Evolutionary conservation across 2,797 vertebrate species (phyloP).

Genomic region (Acipenser ruthenus): DNA sequence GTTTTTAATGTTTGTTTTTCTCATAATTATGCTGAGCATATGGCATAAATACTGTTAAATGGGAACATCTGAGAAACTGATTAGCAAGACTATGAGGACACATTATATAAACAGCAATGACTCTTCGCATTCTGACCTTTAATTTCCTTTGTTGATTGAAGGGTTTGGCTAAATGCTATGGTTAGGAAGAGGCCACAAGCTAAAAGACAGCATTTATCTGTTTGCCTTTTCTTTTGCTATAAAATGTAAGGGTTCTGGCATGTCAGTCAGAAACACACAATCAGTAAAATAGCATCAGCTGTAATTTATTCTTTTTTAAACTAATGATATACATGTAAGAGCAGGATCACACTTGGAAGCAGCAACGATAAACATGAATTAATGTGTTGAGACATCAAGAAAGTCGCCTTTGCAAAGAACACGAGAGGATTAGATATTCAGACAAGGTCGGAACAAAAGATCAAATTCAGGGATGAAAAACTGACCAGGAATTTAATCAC

Average conservation of each 20-base stretch:
- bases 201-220: conserved; percentile 66
- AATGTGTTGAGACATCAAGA: conserved; percentile 51
- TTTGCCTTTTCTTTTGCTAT: conserved; percentile 23
- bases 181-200: conserved; percentile 56
- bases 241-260: conserved; percentile 39
- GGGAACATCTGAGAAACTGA: conserved; percentile 52
- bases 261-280: conserved; percentile 46
- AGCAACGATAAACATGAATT: conserved; percentile 55
- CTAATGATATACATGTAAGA: conserved; percentile 41
- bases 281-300: conserved; percentile 10
- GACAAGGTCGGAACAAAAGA: conserved; percentile 21
- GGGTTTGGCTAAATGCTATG: conserved; percentile 62
- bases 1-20: no score
- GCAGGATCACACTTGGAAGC: conserved; percentile 50
- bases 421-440: conserved; percentile 18
- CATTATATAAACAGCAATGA: conserved; percentile 52
- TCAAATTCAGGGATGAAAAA: conserved; percentile 30
- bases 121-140: conserved; percentile 53
- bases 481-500: conserved; percentile 20
- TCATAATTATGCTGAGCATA: not conserved
- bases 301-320: not conserved
- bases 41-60: conserved; percentile 33
- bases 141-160: conserved; percentile 65
- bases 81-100: conserved; percentile 49
- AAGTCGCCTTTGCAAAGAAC: conserved; percentile 35